Base-by-base conservation (phyloP, 2,888 invertebrate genomes). In the Achlya flavicornis region DNA sequence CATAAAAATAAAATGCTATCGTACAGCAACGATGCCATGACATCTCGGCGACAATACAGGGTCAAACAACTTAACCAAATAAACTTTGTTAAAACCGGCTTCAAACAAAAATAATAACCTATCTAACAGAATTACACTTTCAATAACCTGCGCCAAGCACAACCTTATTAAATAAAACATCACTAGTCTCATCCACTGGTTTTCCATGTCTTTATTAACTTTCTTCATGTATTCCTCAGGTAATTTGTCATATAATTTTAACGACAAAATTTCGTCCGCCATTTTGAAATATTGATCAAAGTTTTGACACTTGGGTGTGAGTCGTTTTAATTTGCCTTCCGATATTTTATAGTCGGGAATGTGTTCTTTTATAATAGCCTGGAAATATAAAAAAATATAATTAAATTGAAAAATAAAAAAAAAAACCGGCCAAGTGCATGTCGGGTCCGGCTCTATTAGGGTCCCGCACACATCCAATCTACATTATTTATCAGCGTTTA, bases 21-120 rank as follows among this genome's bases (percentile, higher is more conserved):
- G 95, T 58, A 95, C 78, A 72, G 96, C 96, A 63, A 97, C 91
- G 76, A 98, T 94, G 57, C 95, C 96, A 86, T 96, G 97, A 89
- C 97, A 97, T 73, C 98, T 93, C 4, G 98, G 98, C 1, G 98
- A 98, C 66, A 96, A 88, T 0, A 97, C 94, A 7, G 98, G 97
- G 92, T 98, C 97, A 89, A 98, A 98, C 67, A 98, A 88, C 77
- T 96, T 95, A 33, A 97, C 95, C 66, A 98, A 85, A 90, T 94
- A 95, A 2, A 87, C 88, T 61, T 93, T 88, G 10, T 92, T 78
- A 77, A 93, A 93, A 3, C 94, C 94, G 75, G 93, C 93, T 80
- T 98, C 97, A 66, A 95, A 88, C 41, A 98, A 94, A 94, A 94
- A 98, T 75, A 97, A 90, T 57, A 97, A 85, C 76, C 98, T 95